Evolutionary conservation across 2,113 vertebrate genomes (phyloP), one percentile per base, ranked within the genome.

Genomic region (Engystomops pustulosus): DNA sequence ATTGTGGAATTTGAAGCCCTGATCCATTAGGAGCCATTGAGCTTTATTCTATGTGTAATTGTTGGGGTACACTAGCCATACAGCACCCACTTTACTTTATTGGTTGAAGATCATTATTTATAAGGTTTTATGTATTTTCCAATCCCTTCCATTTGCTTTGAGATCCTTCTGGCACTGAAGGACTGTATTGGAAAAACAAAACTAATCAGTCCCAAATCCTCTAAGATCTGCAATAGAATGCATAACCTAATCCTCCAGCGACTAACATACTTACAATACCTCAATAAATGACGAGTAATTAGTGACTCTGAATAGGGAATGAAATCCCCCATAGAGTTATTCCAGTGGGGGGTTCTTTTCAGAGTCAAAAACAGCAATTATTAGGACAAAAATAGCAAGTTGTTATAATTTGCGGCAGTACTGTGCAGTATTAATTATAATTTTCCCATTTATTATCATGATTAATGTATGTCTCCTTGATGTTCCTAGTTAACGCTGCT

Each of bases 311-410:
- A 36, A 60, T 17, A 78, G 75, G 51, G 20, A 60, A 78, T 38
- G 30, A 38, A 38, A 78, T 60, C 34, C 75, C 75, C 51, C 34
- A 15, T n/a, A 41, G 75, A 36, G 34, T 78, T 60, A 78, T 78
- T 58, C 75, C 75, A 4, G n/a, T 15, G 75, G 53, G 75, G 41
- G 32, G 60, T 41, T 78, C 51, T 78, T 53, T 78, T 38, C 34
- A 60, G 23, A 78, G 75, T 78, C 34, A 78, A 78, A 78, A 78
- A 78, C 75, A 78, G 75, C 53, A 78, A 78, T 78, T 78, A 78
- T 78, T 60, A 36, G 20, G 34, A 60, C 75, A 60, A 60, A 78
- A 78, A 78, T 78, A 78, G 75, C 12, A 78, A 41, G 75, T 55
- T 58, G 18, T 58, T 60, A 78, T 36, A 58, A 78, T 78, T 34